phyloP scores from a whole-genome alignment of 2,113 vertebrate genomes.

The Phasianus colchicus region DNA sequence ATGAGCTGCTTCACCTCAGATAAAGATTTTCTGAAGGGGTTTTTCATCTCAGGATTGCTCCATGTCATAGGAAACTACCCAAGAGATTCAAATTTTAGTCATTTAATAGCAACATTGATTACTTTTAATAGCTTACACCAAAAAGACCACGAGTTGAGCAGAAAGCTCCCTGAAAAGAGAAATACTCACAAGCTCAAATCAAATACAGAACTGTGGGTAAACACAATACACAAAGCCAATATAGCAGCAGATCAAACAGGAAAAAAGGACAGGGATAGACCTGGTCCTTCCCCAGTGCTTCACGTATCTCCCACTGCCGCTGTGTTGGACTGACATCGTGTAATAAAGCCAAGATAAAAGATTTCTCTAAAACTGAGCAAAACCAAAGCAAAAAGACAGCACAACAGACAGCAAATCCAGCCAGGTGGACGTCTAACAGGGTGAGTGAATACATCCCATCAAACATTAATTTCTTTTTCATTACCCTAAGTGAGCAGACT shows the following conservation, averaged over 20 bases:
- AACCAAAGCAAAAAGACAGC: background rate
- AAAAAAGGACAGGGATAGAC: background rate
- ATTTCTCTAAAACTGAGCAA: background rate
- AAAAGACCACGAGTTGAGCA: background rate
- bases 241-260: slow-evolving; percentile 1
- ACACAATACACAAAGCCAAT: slow-evolving; percentile 6
- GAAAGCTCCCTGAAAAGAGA: background rate
- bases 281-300: background rate
- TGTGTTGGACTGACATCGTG: background rate
- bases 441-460: background rate
- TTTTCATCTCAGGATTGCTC: background rate
- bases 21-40: background rate
- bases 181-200: slow-evolving; percentile 12
- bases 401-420: background rate
- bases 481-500: background rate
- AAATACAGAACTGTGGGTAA: slow-evolving; percentile 25
- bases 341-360: background rate
- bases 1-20: background rate
- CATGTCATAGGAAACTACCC: background rate
- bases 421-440: background rate
- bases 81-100: background rate
- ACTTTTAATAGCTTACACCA: background rate
- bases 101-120: background rate
- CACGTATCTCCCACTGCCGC: background rate
- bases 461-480: slow-evolving; percentile 26